Conservation (phyloP, 2,113 vertebrate species). For the Philantomba maxwellii region DNA sequence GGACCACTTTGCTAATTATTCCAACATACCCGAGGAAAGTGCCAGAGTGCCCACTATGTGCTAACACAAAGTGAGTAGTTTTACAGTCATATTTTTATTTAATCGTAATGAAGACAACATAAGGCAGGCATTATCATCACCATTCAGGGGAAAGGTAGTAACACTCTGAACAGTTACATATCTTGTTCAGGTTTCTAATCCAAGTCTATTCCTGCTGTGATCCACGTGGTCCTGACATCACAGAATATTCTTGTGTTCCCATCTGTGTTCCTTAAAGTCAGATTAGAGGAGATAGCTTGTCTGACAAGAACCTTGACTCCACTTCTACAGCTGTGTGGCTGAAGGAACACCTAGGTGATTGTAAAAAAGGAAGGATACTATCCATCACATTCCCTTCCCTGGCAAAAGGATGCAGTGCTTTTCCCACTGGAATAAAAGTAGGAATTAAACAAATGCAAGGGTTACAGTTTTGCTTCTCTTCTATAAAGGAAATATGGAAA, state of each 20-base stretch:
- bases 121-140: background rate
- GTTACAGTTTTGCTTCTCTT: constrained; percentile 34
- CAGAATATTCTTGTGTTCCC: background rate
- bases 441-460: constrained; percentile 33
- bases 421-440: constrained; percentile 46
- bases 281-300: background rate
- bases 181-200: background rate
- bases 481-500: constrained; percentile 28
- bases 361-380: background rate
- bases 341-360: background rate
- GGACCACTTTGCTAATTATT: background rate
- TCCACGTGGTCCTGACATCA: background rate
- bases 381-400: background rate
- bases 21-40: background rate
- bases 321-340: background rate
- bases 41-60: background rate
- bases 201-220: background rate
- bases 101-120: background rate
- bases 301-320: background rate
- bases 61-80: background rate
- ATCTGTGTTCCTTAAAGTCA: background rate
- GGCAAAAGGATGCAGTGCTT: background rate
- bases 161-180: background rate
- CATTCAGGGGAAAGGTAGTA: background rate
- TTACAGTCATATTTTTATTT: background rate